Percentiles rank a stretch among this genome's conserved stretches.
phyloP scores from a whole-genome alignment of 2,888 invertebrate genomes.

The Acleris laterana region DNA sequence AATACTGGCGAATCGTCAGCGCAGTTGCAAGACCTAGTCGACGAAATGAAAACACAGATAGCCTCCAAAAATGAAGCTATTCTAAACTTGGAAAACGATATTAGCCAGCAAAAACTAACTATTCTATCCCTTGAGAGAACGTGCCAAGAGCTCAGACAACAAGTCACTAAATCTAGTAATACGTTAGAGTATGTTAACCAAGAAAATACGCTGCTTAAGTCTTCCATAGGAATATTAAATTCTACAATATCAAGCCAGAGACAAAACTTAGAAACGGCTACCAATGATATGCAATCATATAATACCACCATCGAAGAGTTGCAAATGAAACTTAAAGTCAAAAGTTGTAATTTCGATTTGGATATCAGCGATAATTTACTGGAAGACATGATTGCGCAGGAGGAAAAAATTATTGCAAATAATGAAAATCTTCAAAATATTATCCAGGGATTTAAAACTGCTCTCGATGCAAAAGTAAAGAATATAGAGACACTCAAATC shows the following conservation, averaged over 20 bases:
- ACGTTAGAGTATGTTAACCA: constrained; percentile 55
- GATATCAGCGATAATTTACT: constrained; percentile 54
- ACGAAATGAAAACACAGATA: constrained; percentile 57
- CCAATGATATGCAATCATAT: constrained; percentile 63
- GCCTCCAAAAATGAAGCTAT: constrained; percentile 55
- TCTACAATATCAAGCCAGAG: constrained; percentile 62
- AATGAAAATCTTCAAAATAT: constrained; percentile 74
- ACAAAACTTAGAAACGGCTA: constrained; percentile 52
- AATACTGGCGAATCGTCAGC: constrained; percentile 48
- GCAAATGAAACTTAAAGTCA: constrained; percentile 58
- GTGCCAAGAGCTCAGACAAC: constrained; percentile 54
- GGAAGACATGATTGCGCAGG: constrained; percentile 64
- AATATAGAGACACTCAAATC: constrained; percentile 61
- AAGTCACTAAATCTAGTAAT: constrained; percentile 54
- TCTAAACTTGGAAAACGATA: constrained; percentile 58
- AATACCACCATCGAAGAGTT: constrained; percentile 63
- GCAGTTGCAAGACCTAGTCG: constrained; percentile 48
- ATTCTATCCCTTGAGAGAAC: constrained; percentile 59
- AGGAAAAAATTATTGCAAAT: constrained; percentile 67
- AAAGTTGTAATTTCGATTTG: constrained; percentile 49
- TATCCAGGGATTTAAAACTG: constrained; percentile 61
- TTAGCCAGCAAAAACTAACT: constrained; percentile 57
- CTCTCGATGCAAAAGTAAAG: constrained; percentile 57
- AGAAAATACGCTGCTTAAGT: constrained; percentile 61
- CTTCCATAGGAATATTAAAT: constrained; percentile 62